Evolutionary conservation across 2,113 vertebrate genomes (phyloP).

Genomic region (Callipepla squamata): DNA sequence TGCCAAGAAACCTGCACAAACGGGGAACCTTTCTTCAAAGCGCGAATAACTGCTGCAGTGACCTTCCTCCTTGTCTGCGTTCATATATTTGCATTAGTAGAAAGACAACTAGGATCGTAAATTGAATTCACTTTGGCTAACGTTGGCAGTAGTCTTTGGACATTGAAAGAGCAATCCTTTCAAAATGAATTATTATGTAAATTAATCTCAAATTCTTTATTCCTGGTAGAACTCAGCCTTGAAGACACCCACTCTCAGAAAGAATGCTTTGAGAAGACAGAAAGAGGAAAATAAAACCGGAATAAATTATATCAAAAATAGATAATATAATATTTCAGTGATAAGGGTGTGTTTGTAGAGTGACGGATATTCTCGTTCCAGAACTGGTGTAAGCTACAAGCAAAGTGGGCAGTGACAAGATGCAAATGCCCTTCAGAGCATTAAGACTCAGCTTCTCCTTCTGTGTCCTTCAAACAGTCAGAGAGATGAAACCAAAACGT

Average conservation of each 20-base stretch:
- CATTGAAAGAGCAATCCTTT: background rate
- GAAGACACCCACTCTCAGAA: background rate
- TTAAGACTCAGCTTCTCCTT: background rate
- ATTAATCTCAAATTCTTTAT: background rate
- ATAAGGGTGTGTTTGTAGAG: background rate
- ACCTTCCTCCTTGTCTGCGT: background rate
- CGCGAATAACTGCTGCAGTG: background rate
- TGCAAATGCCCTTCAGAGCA: background rate
- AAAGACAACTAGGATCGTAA: background rate
- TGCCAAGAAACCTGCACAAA: background rate
- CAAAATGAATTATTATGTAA: background rate
- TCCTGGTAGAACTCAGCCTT: background rate
- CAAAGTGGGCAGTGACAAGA: background rate
- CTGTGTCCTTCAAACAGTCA: background rate
- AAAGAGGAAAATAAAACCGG: background rate
- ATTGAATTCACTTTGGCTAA: conserved; percentile 14
- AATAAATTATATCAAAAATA: background rate
- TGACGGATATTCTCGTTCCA: background rate
- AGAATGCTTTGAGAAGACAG: background rate
- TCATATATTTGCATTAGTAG: background rate
- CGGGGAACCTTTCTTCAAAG: background rate
- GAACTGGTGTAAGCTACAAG: background rate
- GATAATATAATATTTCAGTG: background rate
- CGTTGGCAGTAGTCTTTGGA: background rate
- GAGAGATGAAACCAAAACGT: background rate